Base-by-base conservation (phyloP, 2,797 vertebrate genomes). In the Phoebastria nigripes region DNA sequence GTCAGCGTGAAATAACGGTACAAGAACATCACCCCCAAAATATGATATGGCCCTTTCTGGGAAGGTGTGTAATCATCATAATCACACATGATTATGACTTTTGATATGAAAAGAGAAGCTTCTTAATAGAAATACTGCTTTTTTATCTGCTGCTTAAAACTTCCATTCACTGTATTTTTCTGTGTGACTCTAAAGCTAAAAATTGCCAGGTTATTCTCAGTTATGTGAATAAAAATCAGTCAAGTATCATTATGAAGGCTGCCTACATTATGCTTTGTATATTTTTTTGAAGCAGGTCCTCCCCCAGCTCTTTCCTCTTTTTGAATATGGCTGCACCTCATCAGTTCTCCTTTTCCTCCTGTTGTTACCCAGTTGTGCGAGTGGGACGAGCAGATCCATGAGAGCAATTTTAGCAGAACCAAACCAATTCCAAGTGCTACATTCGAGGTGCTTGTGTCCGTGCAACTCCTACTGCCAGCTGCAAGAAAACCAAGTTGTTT, bases 161-260 rank as follows among this genome's bases (percentile, higher is more conserved):
- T 72, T 90, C 41, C 74, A 8, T 74, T 87, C 39, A 6, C 31
- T 81, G 46, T 92, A 67, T 61, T 93, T 89, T 80, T 56, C 24
- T 31, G 54, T 77, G 59, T 24, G 19, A 80, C 56, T 89, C 54
- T 35, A 47, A 82, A 82, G 86, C 70, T 95, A 79, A 80, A 82
- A 89, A 93, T 90, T 90, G 39, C 63, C 67, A 62, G 52, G 67
- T 95, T 96, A 22, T 89, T 95, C 90, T 89, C 52, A 82, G 74
- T 49, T 73, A 54, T 5, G 26, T 89, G 96, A 93, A 89, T 92
- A 96, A 93, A 90, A 93, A 91, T 87, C 87, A 92, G 72, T 82
- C 35, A 82, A 90, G 63, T 80, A n/a, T 52, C 35, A n/a, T 91
- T 89, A 65, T 74, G 81, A 85, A 74, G 67, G 56, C 94, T 95